Evolutionary conservation across 2,888 invertebrate genomes (phyloP).

Genomic region (Andrena trimmerana): DNA sequence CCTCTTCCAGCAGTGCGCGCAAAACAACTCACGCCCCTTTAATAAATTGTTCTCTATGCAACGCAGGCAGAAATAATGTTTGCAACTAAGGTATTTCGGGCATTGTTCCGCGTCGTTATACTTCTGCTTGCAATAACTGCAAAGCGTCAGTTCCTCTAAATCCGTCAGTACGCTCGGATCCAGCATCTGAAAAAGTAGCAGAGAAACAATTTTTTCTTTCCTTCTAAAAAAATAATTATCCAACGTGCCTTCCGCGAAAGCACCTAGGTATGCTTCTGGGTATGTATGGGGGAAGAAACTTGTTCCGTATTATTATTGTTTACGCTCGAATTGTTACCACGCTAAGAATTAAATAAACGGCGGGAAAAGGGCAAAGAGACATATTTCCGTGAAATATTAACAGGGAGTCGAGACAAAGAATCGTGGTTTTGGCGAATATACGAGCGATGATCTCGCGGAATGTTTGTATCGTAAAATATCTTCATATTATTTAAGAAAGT

Average conservation of each 20-base stretch:
- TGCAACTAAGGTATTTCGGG: slow-evolving; percentile 91
- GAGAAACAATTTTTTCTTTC: slow-evolving; percentile 3
- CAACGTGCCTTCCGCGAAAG: neutral
- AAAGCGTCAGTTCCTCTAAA: slow-evolving; percentile 91
- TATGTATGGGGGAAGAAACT: neutral
- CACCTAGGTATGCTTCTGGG: neutral
- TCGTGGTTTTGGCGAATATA: neutral
- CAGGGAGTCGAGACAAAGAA: neutral
- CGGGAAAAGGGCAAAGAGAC: no score
- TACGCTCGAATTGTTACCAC: neutral
- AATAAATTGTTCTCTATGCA: slow-evolving; percentile 90
- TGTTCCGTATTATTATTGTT: neutral
- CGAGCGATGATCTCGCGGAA: neutral
- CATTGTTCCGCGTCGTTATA: slow-evolving; percentile 91
- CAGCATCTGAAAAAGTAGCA: slow-evolving; percentile 84
- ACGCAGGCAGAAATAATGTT: slow-evolving; percentile 92
- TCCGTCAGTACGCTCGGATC: slow-evolving; percentile 89
- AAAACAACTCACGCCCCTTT: slow-evolving; percentile 89
- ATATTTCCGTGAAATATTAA: neutral
- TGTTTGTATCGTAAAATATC: neutral
- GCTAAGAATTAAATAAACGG: neutral
- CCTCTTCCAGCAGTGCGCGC: slow-evolving; percentile 91
- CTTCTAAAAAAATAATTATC: neutral
- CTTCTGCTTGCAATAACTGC: slow-evolving; percentile 91
- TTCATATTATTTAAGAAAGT: slow-evolving; percentile 6